Evolutionary conservation across 92 coral and sea anemone genomes (phyloP).

Genomic region (Phenganax subtilis): DNA sequence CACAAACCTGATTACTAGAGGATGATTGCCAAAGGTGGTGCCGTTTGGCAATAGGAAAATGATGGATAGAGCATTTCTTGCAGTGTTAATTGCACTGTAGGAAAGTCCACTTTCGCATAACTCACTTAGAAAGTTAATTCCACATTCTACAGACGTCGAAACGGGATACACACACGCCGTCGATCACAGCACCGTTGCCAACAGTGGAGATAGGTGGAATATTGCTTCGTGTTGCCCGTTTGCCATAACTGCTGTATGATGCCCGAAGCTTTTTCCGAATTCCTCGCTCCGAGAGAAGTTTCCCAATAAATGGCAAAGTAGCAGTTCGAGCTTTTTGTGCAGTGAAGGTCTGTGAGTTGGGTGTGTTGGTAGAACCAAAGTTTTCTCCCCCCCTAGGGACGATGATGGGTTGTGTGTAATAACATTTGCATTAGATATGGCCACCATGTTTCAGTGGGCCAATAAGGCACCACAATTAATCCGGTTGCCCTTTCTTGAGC

Average conservation of each 20-base stretch:
- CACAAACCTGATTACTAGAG: background rate
- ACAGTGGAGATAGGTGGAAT: slow-evolving; percentile 36
- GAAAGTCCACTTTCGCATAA: slow-evolving; percentile 23
- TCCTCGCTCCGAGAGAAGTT: slow-evolving; percentile 33
- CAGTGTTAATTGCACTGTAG: slow-evolving; percentile 46
- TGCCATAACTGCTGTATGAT: slow-evolving; percentile 49
- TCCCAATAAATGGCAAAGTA: slow-evolving; percentile 46
- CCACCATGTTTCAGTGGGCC: slow-evolving; percentile 49
- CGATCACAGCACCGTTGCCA: slow-evolving; percentile 46
- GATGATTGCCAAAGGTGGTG: slow-evolving; percentile 48
- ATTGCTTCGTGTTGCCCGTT: slow-evolving; percentile 38
- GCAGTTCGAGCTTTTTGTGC: slow-evolving; percentile 40
- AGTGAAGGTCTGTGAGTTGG: slow-evolving; percentile 36
- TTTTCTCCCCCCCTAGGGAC: slow-evolving; percentile 26
- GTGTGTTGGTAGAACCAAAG: slow-evolving; percentile 41
- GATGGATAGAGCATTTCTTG: slow-evolving; percentile 42
- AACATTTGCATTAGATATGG: slow-evolving; percentile 45
- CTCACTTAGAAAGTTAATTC: slow-evolving; percentile 40
- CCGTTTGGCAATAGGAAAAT: slow-evolving; percentile 27
- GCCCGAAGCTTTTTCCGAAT: slow-evolving; percentile 28
- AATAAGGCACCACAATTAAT: slow-evolving; percentile 40
- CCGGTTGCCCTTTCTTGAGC: slow-evolving; percentile 38
- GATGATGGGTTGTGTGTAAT: slow-evolving; percentile 30
- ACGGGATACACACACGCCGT: slow-evolving; percentile 47
- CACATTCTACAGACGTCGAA: slow-evolving; percentile 49